Base-by-base conservation (phyloP, 2,797 vertebrate species). In the Oreortyx pictus region DNA sequence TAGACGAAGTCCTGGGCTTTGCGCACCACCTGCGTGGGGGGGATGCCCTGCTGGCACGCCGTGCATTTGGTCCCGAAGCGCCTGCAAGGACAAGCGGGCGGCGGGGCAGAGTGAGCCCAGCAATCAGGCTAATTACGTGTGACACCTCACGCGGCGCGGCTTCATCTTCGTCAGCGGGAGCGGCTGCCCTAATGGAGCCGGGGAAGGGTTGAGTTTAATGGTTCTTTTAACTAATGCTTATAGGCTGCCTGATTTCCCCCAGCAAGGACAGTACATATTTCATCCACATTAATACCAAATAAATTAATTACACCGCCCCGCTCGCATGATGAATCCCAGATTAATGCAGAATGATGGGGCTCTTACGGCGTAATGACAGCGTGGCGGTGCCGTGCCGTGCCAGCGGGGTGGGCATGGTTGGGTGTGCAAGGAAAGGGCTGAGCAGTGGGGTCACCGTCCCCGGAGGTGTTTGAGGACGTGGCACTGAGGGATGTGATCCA, bases 1-100 rank as follows among this genome's bases (percentile, higher is more conserved):
- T 99, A 99, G 94, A 99, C 99, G 43, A 99, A 99, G 97, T 99
- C 99, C 97, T 99, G 99, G 3, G 99, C 99, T 96, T 99, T 99
- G 96, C 99, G 98, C 88, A 99, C 99, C 95, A 99, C 99, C 98
- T 99, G 99, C 10, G 99, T 99, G 0, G 99, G 99, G 87, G 99
- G 99, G 94, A 99, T 99, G 92, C 99, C 99, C 97, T 99, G 99
- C 96, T 99, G 99, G 96, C 99, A 99, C 31, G 99, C 99, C 7
- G 99, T 99, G 97, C 99, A 99, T 98, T 99, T 99, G 60, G 99
- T 99, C 92, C 99, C 99, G 6, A 99, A 99, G 66, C 99, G 98
- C 95, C 99, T 99, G 97, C 94, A 50, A 14, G 70, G 85, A 72
- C 37, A 90, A 62, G 49, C 1, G 9, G 29, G 0, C 15, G 35